Evolutionary conservation across 2,888 invertebrate genomes (phyloP).

Genomic region (Nebria brevicollis): DNA sequence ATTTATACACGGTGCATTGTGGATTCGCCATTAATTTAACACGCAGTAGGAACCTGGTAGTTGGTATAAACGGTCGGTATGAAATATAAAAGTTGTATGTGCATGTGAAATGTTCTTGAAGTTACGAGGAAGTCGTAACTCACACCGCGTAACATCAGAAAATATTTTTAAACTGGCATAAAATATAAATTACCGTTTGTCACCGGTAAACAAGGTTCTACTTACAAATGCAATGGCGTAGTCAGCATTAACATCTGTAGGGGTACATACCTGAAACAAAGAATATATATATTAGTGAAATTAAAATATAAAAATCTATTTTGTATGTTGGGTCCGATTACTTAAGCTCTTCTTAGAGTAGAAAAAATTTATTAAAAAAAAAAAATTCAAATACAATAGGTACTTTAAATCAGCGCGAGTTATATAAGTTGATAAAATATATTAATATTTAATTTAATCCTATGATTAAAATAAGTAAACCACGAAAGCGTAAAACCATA

Average conservation of each 20-base stretch:
- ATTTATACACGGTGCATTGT: conserved; percentile 8
- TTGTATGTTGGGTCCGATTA: too few species aligned
- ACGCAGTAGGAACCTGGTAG: not conserved
- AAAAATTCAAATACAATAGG: too few species aligned
- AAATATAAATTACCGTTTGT: conserved; percentile 28
- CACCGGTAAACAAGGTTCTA: conserved; percentile 19
- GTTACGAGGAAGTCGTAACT: conserved; percentile 19
- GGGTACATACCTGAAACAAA: conserved; percentile 15
- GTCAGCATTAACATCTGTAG: not conserved
- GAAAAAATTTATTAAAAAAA: too few species aligned
- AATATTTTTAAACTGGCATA: conserved; percentile 21
- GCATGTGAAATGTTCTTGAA: not conserved
- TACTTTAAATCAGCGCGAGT: too few species aligned
- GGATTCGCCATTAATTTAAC: conserved; percentile 14
- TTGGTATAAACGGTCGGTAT: conserved; percentile 9
- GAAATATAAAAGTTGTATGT: conserved; percentile 6
- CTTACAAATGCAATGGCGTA: conserved; percentile 8
- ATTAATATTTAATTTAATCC: too few species aligned
- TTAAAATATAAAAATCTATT: too few species aligned
- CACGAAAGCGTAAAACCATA: too few species aligned
- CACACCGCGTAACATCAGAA: conserved; percentile 17
- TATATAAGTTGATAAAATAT: too few species aligned
- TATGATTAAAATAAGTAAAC: too few species aligned
- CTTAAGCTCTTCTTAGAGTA: too few species aligned
- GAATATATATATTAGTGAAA: not conserved